Base-by-base conservation (phyloP, 2,113 vertebrate species). In the Eurypyga helias region DNA sequence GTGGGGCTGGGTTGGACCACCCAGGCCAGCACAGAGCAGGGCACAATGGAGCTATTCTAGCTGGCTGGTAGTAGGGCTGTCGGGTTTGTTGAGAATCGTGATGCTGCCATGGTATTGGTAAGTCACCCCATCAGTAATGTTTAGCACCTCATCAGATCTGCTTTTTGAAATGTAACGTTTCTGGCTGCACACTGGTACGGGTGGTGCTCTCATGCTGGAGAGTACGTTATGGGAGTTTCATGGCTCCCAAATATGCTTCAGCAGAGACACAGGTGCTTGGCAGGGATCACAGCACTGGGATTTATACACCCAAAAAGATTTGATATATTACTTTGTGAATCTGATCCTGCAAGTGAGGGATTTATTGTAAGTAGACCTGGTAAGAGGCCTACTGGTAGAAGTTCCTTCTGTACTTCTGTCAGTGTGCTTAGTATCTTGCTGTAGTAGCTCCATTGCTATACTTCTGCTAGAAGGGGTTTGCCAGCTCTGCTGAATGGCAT, bases 141-240 rank as follows among this genome's bases (percentile, higher is more conserved):
- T 51, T 33, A 85, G 49, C 93, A 94, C 96, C 83, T 93, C 93
- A 88, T 92, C 93, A 83, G n/a, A 3, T 10, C 52, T n/a, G 86
- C 51, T 38, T 26, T 41, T 48, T 52, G 64, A 81, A 76, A 17
- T 3, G 31, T 51, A 43, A 43, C 55, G 0, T 48, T 90, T 34
- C 51, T 76, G 82, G 11, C 3, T 83, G 66, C 82, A 38, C 70
- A 3, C 36, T 43, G 82, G 25, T 41, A 7, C 75, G 34, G 36
- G 75, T 81, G 92, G 4, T 88, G 65, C 0, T 75, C 82, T 72
- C 1, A 0, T 70, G 66, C 85, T 85, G 93, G 34, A 75, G 67
- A 51, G 71, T 7, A 31, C 43, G 9, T 86, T 46, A 66, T 48
- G 90, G 90, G 85, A 93, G 48, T 93, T 92, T 55, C 49, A 10